Percentiles rank a stretch among this genome's conserved stretches.
Conservation (phyloP, 2,113 vertebrate species). For the Sceloporus undulatus region DNA sequence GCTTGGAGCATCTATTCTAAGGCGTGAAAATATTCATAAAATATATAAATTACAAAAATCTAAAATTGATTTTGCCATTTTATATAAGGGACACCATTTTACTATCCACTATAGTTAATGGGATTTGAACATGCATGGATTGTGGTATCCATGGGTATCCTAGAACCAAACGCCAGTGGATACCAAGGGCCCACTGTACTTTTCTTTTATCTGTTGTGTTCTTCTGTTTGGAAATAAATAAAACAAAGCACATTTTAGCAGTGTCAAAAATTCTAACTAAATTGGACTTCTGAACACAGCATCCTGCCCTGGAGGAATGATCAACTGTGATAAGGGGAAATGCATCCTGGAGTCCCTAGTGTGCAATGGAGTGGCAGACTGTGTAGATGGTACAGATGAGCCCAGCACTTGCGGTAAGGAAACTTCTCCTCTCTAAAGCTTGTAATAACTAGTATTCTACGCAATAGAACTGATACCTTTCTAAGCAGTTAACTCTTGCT, state of each 20-base stretch:
- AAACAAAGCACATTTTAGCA: background rate
- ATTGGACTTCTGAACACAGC: slow-evolving; percentile 48
- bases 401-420: slow-evolving; percentile 70
- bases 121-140: background rate
- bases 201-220: background rate
- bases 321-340: slow-evolving; percentile 71
- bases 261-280: background rate
- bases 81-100: background rate
- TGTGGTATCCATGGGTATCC: background rate
- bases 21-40: no score
- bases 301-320: slow-evolving; percentile 66
- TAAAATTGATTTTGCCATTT: no score
- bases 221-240: background rate
- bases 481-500: background rate
- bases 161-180: no score
- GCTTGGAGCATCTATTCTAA: no score
- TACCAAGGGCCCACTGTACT: no score
- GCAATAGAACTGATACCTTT: background rate
- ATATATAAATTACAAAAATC: no score
- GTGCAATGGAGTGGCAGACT: slow-evolving; percentile 73
- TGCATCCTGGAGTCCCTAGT: slow-evolving; percentile 75
- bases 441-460: background rate
- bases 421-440: slow-evolving; percentile 29
- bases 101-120: background rate
- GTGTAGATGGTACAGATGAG: slow-evolving; percentile 76